Conservation (phyloP, 2,888 invertebrate species). For the Horisme vitalbata region DNA sequence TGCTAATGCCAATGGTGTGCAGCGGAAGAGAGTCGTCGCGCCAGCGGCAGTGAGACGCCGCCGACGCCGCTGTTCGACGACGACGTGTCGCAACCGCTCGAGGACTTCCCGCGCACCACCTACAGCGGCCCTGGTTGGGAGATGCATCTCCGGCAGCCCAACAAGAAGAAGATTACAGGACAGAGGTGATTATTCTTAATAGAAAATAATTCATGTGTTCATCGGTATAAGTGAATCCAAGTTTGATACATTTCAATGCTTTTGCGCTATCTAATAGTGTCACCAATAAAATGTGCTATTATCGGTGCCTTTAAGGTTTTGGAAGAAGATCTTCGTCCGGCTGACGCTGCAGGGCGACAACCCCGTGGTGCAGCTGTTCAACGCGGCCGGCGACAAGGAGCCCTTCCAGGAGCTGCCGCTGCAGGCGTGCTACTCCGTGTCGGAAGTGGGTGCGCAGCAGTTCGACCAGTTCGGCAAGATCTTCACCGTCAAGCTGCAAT, state of each 20-base stretch:
- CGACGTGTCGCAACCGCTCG: conserved; percentile 94
- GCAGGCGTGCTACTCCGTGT: conserved; percentile 97
- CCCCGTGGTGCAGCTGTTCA: conserved; percentile 93
- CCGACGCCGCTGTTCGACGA: conserved; percentile 97
- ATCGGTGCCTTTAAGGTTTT: no score
- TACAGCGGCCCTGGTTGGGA: conserved; percentile 96
- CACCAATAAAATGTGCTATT: no score
- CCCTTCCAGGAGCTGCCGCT: conserved; percentile 97
- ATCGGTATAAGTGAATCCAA: no score
- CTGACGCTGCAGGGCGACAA: conserved; percentile 90
- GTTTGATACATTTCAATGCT: no score
- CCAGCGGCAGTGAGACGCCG: conserved; percentile 86
- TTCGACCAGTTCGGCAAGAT: conserved; percentile 99
- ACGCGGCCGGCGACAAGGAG: conserved; percentile 92
- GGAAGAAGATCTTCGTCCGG: conserved; percentile 97
- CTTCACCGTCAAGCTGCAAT: conserved; percentile 98
- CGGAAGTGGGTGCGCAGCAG: conserved; percentile 97
- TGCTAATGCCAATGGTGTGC: not conserved
- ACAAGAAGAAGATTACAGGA: conserved; percentile 97
- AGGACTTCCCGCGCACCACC: conserved; percentile 92
- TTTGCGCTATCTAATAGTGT: no score
- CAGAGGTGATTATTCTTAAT: conserved; percentile 86
- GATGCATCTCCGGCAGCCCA: conserved; percentile 96
- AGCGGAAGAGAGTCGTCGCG: conserved; percentile 41
- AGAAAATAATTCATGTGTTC: no score